Conservation (phyloP, 2,113 vertebrate species). For the Microcebus griseorufus region DNA sequence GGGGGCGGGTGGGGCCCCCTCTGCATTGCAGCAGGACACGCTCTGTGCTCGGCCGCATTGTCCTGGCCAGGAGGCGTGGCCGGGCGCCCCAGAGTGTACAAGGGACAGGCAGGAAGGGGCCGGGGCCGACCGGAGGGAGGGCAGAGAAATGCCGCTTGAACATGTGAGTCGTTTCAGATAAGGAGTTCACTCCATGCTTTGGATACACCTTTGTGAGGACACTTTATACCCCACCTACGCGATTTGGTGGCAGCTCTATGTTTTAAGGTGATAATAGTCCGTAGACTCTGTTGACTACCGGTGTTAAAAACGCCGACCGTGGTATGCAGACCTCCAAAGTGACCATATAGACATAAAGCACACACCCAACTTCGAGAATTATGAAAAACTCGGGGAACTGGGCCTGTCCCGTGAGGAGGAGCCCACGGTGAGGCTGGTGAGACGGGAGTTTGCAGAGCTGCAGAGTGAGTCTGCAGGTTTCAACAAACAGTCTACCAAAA, state of each 20-base stretch:
- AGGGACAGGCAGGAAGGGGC: conserved; percentile 33
- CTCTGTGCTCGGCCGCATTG: conserved; percentile 90
- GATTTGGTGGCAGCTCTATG: not conserved
- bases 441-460: conserved; percentile 18
- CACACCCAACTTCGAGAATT: not conserved
- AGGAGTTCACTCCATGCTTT: not conserved
- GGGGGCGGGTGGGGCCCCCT: conserved; percentile 86
- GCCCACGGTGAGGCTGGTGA: conserved; percentile 42
- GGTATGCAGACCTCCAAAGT: not conserved
- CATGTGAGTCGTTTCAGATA: not conserved
- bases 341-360: accelerated
- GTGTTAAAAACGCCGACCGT: too few species aligned
- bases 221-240: accelerated
- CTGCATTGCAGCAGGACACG: conserved; percentile 89
- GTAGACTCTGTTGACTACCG: not conserved
- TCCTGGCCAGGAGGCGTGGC: conserved; percentile 84
- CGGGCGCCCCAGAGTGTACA: conserved; percentile 46
- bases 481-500: conserved; percentile 67
- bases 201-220: not conserved
- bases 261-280: not conserved
- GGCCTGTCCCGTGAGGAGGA: conserved; percentile 19
- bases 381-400: not conserved
- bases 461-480: conserved; percentile 60
- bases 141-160: not conserved
- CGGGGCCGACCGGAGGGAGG: too few species aligned